Evolutionary conservation across 2,797 vertebrate genomes (phyloP), one percentile per base, ranked within the genome.

Genomic region (Eleutherodactylus coqui): DNA sequence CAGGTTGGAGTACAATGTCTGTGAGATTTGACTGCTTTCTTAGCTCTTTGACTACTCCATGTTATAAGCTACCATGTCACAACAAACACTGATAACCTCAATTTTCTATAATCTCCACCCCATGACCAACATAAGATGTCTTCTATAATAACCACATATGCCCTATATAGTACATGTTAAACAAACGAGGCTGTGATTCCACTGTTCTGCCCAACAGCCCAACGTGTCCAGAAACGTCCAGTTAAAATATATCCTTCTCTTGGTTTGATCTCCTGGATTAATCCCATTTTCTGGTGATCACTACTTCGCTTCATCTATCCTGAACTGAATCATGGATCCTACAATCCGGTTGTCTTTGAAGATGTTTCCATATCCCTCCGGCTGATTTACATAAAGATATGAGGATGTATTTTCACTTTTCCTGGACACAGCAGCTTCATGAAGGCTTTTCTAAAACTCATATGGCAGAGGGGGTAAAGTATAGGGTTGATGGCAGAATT

Each of bases 401-500:
- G 93, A 34, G 93, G 93, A 80, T 95, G 93, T 79, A 94, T 93
- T 91, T 95, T 95, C 19, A 91, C 92, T 84, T 95, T 95, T 72
- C 27, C 88, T 2, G 93, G 93, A 70, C 94, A 95, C 17, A 95
- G 85, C n/a, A 94, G 88, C 90, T 94, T 94, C 36, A 91, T 89
- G 85, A 95, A 96, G 1, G 93, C 93, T 90, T 92, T 94, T 83
- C 92, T 92, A 82, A 95, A 96, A 87, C 93, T 95, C 85, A 88
- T 88, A 69, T 95, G 94, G 82, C 93, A 95, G 19, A 95, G 87
- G 0, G 92, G 94, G 64, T 96, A 95, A 38, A 95, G 90, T 64
- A 94, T 67, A 24, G 94, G 94, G 81, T 94, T 96, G 75, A 95
- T 93, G 87, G 94, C 94, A 0, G 93, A 95, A 85, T 95, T 96